These are phyloP conservation scores for Tricholauxania praeusta DNA, from an alignment of 2,888 invertebrate species.

Conservation along the genomic window DNA sequence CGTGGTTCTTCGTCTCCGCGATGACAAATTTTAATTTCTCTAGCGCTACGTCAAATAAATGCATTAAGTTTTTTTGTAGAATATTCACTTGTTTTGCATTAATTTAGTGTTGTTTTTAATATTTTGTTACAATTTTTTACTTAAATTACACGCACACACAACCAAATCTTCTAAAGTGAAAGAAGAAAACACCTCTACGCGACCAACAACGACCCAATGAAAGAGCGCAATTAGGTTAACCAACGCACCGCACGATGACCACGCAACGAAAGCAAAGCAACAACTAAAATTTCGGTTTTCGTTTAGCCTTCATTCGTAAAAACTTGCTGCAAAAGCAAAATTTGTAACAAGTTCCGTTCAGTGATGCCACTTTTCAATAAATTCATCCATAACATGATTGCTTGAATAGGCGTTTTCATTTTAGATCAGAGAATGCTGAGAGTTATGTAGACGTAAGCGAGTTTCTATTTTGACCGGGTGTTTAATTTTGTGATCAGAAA, in stretches of 20 bases:
- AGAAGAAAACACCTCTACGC: not conserved
- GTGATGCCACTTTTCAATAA: too few relatives aligned
- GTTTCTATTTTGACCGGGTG: too few relatives aligned
- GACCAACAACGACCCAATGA: conserved; percentile 19
- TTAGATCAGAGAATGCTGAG: too few relatives aligned
- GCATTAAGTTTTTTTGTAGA: too few relatives aligned
- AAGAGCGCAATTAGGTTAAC: not conserved
- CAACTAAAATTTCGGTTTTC: conserved; percentile 29
- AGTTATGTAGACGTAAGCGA: too few relatives aligned
- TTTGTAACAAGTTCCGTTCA: too few relatives aligned
- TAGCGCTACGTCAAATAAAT: not conserved
- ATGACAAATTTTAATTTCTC: conserved; percentile 35
- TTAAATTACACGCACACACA: conserved; percentile 6
- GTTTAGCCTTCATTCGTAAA: too few relatives aligned
- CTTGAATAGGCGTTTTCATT: too few relatives aligned
- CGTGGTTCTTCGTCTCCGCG: conserved; percentile 11
- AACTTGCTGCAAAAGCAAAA: too few relatives aligned
- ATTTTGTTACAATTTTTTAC: conserved; percentile 20
- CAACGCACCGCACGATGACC: conserved; percentile 35
- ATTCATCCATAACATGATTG: too few relatives aligned
- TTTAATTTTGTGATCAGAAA: too few relatives aligned
- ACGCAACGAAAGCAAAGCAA: conserved; percentile 42
- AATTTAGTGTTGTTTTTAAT: conserved; percentile 8
- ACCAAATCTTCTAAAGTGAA: not conserved
- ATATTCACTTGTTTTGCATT: too few relatives aligned